phyloP scores from a whole-genome alignment of 2,113 vertebrate genomes.

The Paradoxurus hermaphroditus region DNA sequence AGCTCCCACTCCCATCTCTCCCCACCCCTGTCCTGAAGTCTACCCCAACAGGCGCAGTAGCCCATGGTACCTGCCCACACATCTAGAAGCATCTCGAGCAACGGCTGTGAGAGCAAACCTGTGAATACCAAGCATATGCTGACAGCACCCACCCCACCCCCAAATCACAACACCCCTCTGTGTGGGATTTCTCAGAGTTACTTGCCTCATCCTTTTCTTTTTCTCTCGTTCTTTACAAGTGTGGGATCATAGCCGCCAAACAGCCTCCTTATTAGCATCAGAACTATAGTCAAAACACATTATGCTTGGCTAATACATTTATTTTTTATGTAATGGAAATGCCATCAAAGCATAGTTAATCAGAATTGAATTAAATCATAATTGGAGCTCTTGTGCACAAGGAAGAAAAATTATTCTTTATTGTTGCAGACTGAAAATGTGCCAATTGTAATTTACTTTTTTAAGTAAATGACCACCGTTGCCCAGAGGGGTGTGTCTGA shows the following conservation, averaged over 20 bases:
- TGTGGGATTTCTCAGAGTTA: slow-evolving; percentile 23
- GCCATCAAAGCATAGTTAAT: slow-evolving; percentile 86
- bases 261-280: slow-evolving; percentile 81
- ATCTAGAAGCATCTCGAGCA: background rate
- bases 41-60: background rate
- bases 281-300: slow-evolving; percentile 84
- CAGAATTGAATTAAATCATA: slow-evolving; percentile 86
- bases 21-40: background rate
- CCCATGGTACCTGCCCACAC: background rate
- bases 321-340: slow-evolving; percentile 86
- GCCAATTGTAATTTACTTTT: slow-evolving; percentile 75
- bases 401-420: slow-evolving; percentile 84
- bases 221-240: slow-evolving; percentile 75
- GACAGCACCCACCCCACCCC: slow-evolving; percentile 54
- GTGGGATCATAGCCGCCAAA: slow-evolving; percentile 79
- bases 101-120: slow-evolving; percentile 52
- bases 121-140: slow-evolving; percentile 39
- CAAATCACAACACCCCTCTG: slow-evolving; percentile 56
- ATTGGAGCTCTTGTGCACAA: slow-evolving; percentile 81
- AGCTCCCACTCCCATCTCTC: background rate
- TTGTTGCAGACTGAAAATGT: slow-evolving; percentile 78
- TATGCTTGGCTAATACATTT: slow-evolving; percentile 85
- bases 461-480: slow-evolving; percentile 71
- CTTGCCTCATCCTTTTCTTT: slow-evolving; percentile 4
- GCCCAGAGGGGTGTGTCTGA: background rate